phyloP scores from a whole-genome alignment of 2,113 vertebrate species.

The Otolemur garnettii region DNA sequence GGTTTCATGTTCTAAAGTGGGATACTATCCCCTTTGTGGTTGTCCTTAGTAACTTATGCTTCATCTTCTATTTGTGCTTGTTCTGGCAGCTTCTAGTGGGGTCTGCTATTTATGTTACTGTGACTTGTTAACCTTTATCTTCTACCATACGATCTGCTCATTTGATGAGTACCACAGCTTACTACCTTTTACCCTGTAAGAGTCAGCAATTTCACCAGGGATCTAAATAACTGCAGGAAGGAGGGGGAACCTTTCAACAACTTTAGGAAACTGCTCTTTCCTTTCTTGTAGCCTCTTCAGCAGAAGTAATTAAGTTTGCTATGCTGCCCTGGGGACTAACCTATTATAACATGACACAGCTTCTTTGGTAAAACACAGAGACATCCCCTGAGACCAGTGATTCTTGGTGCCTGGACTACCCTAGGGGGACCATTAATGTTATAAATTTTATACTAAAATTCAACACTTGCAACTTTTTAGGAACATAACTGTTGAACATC shows the following conservation, averaged over 20 bases:
- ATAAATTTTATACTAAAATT: background rate
- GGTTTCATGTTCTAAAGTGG: background rate
- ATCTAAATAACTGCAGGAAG: background rate
- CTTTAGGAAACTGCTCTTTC: background rate
- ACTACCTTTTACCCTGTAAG: background rate
- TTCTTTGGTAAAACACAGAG: background rate
- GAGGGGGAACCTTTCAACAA: background rate
- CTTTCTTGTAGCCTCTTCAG: slow-evolving; percentile 15
- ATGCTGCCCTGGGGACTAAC: background rate
- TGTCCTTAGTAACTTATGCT: background rate
- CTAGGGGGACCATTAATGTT: background rate
- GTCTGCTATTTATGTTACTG: background rate
- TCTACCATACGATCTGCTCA: background rate
- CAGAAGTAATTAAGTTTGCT: background rate
- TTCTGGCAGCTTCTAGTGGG: background rate
- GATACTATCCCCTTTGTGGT: background rate
- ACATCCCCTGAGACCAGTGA: background rate
- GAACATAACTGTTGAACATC: background rate
- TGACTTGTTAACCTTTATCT: background rate
- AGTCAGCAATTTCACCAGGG: background rate
- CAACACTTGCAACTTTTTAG: background rate
- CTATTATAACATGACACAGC: background rate
- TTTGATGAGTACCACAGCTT: background rate
- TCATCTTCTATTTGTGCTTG: background rate
- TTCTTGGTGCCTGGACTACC: background rate